Evolutionary conservation across 1,140 invertebrate genomes (phyloP), one percentile per base, ranked within the genome.

Genomic region (Bilobella aurantiaca): DNA sequence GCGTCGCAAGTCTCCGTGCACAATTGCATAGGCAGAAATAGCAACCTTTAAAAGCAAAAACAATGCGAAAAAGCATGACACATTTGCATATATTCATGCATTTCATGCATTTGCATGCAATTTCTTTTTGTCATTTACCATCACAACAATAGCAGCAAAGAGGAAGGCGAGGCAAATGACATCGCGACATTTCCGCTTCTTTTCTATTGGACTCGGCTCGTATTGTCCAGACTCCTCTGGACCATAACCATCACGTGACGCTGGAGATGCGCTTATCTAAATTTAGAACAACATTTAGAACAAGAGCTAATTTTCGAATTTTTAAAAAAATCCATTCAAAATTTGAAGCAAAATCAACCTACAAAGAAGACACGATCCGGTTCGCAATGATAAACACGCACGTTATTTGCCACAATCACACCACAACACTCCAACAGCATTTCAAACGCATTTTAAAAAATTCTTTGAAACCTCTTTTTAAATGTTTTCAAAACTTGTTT

Each of bases 1-100:
- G 25, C 85, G 76, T 67, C 80, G 78, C 37, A 84, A 78, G 68
- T 86, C 81, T 2, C 82, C 82, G 68, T 84, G 76, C 46, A 75
- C 75, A n/a, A 78, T 75, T 57, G 80, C 81, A 64, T 81, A 81
- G 1, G 65, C 75, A 18, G 82, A 27, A 56, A 84, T 75, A 64
- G 71, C 78, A 30, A 78, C 74, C 84, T 86, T 70, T n/a, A n/a
- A n/a, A n/a, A 47, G 23, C 27, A 30, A 75, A 76, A 65, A 67
- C 8, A 18, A 42, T 42, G 18, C 34, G 18, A 42, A 42, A 8
- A 42, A 42, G 34, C n/a, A n/a, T n/a, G n/a, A n/a, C n/a, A n/a
- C n/a, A n/a, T n/a, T n/a, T n/a, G n/a, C n/a, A n/a, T 42, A 12
- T 42, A 42, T 42, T 42, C 18, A 18, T 42, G 34, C 18, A 42